phyloP scores from a whole-genome alignment of 1,140 invertebrate genomes.

The Patella vulgata region DNA sequence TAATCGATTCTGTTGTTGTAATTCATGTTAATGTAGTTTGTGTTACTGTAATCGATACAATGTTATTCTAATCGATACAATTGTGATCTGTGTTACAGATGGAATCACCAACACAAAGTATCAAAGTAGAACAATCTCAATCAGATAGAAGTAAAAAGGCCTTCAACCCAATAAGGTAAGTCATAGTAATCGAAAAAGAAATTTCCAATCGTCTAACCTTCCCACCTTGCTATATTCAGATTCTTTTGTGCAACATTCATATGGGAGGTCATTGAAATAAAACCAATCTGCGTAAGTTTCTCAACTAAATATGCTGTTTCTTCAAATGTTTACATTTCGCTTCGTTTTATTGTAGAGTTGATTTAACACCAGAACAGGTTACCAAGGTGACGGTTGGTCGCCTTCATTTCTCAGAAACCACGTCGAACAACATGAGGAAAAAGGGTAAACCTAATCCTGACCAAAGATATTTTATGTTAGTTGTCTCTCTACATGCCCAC shows the following conservation, averaged over 20 bases:
- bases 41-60: neutral
- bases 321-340: too few species aligned
- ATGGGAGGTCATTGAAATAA: neutral
- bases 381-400: slow-evolving; percentile 87
- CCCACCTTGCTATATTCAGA: neutral
- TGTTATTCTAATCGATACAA: neutral
- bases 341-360: slow-evolving; percentile 70
- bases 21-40: too few species aligned
- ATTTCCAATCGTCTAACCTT: neutral
- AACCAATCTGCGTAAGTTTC: too few species aligned
- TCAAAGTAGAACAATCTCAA: slow-evolving; percentile 97
- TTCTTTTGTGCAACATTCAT: neutral
- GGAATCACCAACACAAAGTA: slow-evolving; percentile 92
- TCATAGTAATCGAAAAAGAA: slow-evolving; percentile 52
- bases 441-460: slow-evolving; percentile 99
- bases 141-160: slow-evolving; percentile 97
- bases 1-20: too few species aligned
- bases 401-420: slow-evolving; percentile 98
- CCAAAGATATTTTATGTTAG: slow-evolving; percentile 92
- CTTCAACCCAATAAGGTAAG: slow-evolving; percentile 96
- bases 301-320: too few species aligned
- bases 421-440: slow-evolving; percentile 98
- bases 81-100: slow-evolving; percentile 65
- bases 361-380: slow-evolving; percentile 73
- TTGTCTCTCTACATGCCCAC: slow-evolving; percentile 91